Evolutionary conservation across 2,113 vertebrate species (phyloP).

Genomic region (Nanger granti): DNA sequence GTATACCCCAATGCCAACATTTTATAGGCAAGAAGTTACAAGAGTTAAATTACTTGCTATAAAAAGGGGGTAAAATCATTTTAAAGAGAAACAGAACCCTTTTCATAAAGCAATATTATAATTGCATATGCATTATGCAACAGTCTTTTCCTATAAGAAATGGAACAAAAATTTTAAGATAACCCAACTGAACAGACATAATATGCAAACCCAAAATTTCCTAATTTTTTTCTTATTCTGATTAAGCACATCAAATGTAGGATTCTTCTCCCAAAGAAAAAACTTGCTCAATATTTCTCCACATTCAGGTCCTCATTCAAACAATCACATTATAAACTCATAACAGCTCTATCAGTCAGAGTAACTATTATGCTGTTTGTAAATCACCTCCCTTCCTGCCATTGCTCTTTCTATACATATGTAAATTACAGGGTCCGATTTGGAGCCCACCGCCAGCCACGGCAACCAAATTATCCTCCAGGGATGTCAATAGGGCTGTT

Average conservation of each 20-base stretch:
- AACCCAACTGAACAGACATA: background rate
- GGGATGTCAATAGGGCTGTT: conserved; percentile 42
- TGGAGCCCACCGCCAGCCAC: conserved; percentile 39
- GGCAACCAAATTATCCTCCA: conserved; percentile 56
- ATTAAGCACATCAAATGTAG: background rate
- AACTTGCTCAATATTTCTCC: background rate
- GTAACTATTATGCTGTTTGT: conserved; percentile 24
- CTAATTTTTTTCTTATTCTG: conserved; percentile 1
- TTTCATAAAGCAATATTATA: background rate
- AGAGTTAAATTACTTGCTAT: conserved; percentile 15
- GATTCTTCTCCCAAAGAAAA: background rate
- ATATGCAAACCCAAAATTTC: background rate
- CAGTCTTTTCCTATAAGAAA: conserved; percentile 15
- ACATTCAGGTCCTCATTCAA: background rate
- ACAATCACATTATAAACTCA: background rate
- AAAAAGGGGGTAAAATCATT: background rate
- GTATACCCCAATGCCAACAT: background rate
- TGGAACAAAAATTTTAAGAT: conserved; percentile 3
- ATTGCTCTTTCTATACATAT: conserved; percentile 59
- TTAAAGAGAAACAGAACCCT: background rate
- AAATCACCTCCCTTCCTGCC: conserved; percentile 27
- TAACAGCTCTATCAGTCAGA: conserved; percentile 36
- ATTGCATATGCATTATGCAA: background rate
- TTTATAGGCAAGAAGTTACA: conserved; percentile 8
- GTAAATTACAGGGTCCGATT: conserved; percentile 52